Evolutionary conservation across 2,888 invertebrate genomes (phyloP).

Genomic region (Volucella bombylans): DNA sequence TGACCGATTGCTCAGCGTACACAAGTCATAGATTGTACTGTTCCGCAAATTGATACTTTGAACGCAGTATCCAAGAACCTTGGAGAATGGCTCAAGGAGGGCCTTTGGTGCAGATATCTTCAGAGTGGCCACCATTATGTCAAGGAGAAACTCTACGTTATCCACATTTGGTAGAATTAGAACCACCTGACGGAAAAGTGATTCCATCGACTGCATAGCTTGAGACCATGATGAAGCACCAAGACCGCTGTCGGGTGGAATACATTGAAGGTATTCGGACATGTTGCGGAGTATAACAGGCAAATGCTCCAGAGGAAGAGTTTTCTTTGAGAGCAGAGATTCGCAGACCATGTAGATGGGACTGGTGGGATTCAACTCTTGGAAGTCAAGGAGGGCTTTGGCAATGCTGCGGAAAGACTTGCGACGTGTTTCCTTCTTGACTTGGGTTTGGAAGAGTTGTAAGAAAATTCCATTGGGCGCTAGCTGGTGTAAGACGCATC

Average conservation of each 20-base stretch:
- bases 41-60: constrained; percentile 93
- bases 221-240: constrained; percentile 90
- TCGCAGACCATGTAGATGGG: constrained; percentile 93
- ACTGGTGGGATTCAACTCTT: constrained; percentile 96
- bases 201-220: constrained; percentile 93
- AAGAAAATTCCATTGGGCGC: constrained; percentile 98
- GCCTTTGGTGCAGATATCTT: constrained; percentile 89
- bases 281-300: constrained; percentile 94
- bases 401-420: constrained; percentile 97
- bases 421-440: constrained; percentile 87
- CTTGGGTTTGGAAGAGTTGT: constrained; percentile 95
- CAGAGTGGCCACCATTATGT: constrained; percentile 90
- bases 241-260: constrained; percentile 90
- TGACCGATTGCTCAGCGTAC: constrained; percentile 93
- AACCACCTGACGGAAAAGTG: constrained; percentile 90
- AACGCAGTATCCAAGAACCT: constrained; percentile 95
- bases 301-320: constrained; percentile 87
- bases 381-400: constrained; percentile 96
- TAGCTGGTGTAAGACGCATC: constrained; percentile 97
- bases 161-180: constrained; percentile 88
- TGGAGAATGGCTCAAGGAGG: constrained; percentile 96
- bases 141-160: constrained; percentile 87
- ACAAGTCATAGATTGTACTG: constrained; percentile 91
- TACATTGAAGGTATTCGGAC: constrained; percentile 95
- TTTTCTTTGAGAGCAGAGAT: constrained; percentile 90